Percentiles rank a stretch among this genome's conserved stretches.
phyloP scores from a whole-genome alignment of 2,797 vertebrate species.

The Monodelphis domestica region DNA sequence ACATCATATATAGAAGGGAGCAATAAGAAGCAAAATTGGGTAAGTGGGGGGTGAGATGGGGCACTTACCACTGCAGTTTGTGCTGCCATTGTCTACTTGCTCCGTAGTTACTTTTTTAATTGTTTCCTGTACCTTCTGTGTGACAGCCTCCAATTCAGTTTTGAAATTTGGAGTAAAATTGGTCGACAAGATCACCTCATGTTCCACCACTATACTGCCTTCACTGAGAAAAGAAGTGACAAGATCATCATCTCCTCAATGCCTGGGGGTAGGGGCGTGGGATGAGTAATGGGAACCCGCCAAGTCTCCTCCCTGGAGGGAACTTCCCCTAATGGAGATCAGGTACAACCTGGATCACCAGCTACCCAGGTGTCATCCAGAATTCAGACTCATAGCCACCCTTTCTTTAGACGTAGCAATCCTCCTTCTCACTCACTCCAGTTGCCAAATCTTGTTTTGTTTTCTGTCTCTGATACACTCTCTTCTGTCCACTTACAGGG shows the following conservation, averaged over 20 bases:
- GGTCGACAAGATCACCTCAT: neutral
- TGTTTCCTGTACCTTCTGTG: neutral
- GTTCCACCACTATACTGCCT: neutral
- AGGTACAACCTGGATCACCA: neutral
- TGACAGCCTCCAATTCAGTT: neutral
- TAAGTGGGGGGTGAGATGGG: neutral
- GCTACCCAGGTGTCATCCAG: neutral
- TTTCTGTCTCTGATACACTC: neutral
- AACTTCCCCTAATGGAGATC: neutral
- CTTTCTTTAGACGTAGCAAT: neutral
- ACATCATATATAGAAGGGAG: neutral
- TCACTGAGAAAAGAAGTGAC: neutral
- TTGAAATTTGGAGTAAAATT: neutral
- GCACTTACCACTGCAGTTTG: neutral
- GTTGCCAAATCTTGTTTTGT: neutral
- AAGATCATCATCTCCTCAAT: neutral
- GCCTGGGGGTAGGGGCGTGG: no score
- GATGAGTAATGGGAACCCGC: no score
- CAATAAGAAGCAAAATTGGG: neutral
- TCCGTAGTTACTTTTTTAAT: neutral
- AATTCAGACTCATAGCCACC: neutral
- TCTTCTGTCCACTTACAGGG: neutral
- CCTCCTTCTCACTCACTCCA: neutral
- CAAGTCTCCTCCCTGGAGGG: neutral
- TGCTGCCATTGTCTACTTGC: accelerated